Conservation (phyloP, 2,888 invertebrate genomes). For the Diarsia dahlii region DNA sequence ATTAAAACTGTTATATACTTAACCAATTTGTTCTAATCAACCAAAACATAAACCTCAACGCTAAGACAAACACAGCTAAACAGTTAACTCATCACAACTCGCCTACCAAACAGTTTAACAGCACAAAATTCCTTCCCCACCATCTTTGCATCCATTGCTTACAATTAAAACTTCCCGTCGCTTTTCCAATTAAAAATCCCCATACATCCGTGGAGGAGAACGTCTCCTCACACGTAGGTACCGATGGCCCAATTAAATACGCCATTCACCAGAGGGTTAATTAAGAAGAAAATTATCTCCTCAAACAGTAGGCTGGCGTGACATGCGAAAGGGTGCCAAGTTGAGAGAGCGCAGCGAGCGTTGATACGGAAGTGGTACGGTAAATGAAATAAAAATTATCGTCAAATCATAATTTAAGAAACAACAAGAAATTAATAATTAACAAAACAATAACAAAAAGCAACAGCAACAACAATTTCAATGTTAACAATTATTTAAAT, state of each 20-base stretch:
- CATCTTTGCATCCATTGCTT: conserved; percentile 32
- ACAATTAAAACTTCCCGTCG: conserved; percentile 39
- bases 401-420: background rate
- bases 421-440: too few relatives aligned
- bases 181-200: conserved; percentile 68
- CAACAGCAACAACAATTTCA: too few relatives aligned
- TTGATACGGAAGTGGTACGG: background rate
- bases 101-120: background rate
- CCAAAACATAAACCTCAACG: background rate
- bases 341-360: conserved; percentile 33
- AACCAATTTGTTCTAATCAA: background rate
- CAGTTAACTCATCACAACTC: conserved; percentile 13
- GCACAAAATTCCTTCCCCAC: background rate
- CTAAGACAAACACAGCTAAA: conserved; percentile 10
- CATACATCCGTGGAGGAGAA: conserved; percentile 50
- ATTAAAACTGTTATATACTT: background rate
- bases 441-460: too few relatives aligned
- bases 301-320: conserved; percentile 82
- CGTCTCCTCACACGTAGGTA: conserved; percentile 77
- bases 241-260: conserved; percentile 86
- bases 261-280: conserved; percentile 85
- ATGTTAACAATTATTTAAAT: too few relatives aligned
- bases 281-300: conserved; percentile 89
- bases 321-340: conserved; percentile 64
- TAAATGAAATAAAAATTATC: background rate